These are phyloP conservation scores for Pomatorhinus ruficollis DNA, from an alignment of 2,113 vertebrate species.

Conservation along the genomic window DNA sequence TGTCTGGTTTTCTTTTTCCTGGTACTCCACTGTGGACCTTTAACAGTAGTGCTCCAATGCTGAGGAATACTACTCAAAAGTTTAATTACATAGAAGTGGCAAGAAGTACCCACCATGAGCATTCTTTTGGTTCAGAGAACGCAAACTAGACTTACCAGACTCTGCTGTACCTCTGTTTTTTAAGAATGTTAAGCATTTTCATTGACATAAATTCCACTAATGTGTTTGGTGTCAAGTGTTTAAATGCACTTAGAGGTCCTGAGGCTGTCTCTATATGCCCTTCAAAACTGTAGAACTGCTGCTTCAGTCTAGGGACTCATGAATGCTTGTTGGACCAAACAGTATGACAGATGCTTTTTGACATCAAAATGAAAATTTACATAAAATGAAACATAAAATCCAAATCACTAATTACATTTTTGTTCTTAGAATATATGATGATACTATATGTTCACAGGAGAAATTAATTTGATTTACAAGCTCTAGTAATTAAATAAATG, in stretches of 20 bases:
- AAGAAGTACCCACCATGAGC: not conserved
- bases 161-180: not conserved
- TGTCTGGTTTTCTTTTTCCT: not conserved
- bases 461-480: not conserved
- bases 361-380: not conserved
- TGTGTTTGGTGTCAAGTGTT: not conserved
- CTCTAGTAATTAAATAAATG: not conserved
- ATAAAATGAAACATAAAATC: not conserved
- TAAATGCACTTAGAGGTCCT: constrained; percentile 9
- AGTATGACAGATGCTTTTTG: not conserved
- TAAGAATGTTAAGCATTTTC: constrained; percentile 26
- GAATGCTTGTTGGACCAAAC: not conserved
- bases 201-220: not conserved
- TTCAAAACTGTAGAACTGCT: constrained; percentile 12
- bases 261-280: not conserved
- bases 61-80: not conserved
- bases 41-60: not conserved
- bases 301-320: not conserved
- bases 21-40: not conserved
- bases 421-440: not conserved
- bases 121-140: not conserved
- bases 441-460: not conserved
- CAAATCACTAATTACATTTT: not conserved
- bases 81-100: not conserved
- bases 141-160: not conserved